These are phyloP conservation scores for Eurystomus glaucurus DNA, from an alignment of 2,797 vertebrate species.

Conservation along the genomic window DNA sequence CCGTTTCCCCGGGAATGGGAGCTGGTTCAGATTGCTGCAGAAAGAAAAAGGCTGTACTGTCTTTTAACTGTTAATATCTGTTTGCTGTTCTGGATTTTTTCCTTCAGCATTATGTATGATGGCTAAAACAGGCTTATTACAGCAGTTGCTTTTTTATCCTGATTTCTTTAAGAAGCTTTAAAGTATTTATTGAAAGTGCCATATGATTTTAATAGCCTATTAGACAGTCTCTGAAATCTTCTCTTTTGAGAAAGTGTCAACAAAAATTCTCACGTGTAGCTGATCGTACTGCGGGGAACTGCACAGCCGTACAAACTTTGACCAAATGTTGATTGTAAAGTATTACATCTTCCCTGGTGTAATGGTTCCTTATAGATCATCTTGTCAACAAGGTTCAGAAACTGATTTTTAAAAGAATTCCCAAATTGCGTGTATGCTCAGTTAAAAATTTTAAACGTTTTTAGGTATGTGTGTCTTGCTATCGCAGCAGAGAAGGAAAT, in stretches of 20 bases:
- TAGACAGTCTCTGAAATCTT: constrained; percentile 64
- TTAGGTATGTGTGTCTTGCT: constrained; percentile 16
- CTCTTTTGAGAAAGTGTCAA: constrained; percentile 55
- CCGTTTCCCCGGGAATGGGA: neutral
- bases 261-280: constrained; percentile 48
- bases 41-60: constrained; percentile 82
- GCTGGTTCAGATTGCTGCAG: constrained; percentile 24
- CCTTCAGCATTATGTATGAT: constrained; percentile 65
- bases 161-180: constrained; percentile 87
- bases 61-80: constrained; percentile 67
- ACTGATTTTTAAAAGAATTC: constrained; percentile 19
- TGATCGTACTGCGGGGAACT: constrained; percentile 29
- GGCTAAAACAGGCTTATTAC: constrained; percentile 82
- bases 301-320: neutral
- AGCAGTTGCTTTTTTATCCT: constrained; percentile 87
- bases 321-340: constrained; percentile 46
- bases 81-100: constrained; percentile 75
- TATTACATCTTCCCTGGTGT: constrained; percentile 51
- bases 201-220: constrained; percentile 82
- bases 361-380: constrained; percentile 76
- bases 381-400: constrained; percentile 62
- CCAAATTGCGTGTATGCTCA: neutral
- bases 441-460: neutral
- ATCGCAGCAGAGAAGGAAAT: constrained; percentile 7
- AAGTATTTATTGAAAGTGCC: constrained; percentile 88